phyloP scores from a whole-genome alignment of 2,797 vertebrate genomes.

The Neosalanx taihuensis region DNA sequence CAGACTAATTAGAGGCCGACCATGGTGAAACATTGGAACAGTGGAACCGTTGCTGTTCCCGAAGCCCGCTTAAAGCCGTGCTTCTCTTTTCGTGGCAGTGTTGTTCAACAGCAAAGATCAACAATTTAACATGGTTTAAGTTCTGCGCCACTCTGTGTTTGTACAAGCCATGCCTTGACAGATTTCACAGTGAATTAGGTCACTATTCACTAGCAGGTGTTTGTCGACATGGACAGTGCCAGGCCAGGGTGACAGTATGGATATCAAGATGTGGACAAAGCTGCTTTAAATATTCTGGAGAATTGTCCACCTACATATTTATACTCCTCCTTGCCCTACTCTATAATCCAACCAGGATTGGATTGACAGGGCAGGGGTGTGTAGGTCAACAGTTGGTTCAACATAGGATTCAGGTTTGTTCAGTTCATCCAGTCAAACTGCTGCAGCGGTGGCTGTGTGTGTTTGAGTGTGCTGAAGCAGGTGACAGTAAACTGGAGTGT shows the following conservation, averaged over 20 bases:
- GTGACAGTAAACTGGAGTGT: not conserved
- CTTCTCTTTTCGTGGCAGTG: not conserved
- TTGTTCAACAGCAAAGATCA: not conserved
- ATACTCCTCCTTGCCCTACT: conserved; percentile 7
- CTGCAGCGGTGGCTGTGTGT: not conserved
- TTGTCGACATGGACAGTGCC: not conserved
- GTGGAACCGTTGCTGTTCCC: no score
- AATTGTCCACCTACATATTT: not conserved
- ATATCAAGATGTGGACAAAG: not conserved
- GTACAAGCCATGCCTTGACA: not conserved
- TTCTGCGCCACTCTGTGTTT: not conserved
- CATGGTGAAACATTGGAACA: not conserved
- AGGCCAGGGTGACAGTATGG: not conserved
- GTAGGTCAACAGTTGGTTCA: conserved; percentile 49
- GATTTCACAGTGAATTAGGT: conserved; percentile 13
- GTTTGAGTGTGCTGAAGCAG: not conserved
- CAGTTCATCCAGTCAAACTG: conserved; percentile 62
- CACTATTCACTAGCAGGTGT: not conserved
- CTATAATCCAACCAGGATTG: not conserved
- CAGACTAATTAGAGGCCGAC: not conserved
- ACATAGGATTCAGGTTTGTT: conserved; percentile 67
- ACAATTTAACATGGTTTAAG: not conserved
- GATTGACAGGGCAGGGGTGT: conserved; percentile 65
- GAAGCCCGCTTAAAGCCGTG: not conserved
- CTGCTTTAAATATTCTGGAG: not conserved